Conservation (phyloP, 1,140 invertebrate genomes). For the Glomeris maerens region DNA sequence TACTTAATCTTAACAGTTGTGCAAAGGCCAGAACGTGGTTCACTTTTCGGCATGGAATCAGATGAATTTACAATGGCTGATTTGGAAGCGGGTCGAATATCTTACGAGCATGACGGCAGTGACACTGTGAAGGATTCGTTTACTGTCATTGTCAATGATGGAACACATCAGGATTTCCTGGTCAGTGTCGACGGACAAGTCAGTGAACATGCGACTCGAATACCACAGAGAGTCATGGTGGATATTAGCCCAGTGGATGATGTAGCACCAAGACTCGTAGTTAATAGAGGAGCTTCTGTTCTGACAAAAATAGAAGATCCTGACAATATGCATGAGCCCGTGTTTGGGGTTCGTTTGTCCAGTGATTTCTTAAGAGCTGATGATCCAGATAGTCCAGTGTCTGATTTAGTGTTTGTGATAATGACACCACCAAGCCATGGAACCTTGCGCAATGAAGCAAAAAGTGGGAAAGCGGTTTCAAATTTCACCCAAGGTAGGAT, state of each 20-base stretch:
- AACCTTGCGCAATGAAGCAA: constrained; percentile 23
- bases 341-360: constrained; percentile 24
- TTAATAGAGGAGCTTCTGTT: constrained; percentile 25
- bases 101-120: constrained; percentile 31
- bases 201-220: constrained; percentile 22
- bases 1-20: constrained; percentile 28
- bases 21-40: constrained; percentile 28
- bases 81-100: constrained; percentile 26
- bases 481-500: constrained; percentile 32
- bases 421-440: constrained; percentile 27
- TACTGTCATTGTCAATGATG: constrained; percentile 29
- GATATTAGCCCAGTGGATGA: constrained; percentile 31
- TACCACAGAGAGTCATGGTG: constrained; percentile 27
- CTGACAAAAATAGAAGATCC: constrained; percentile 20
- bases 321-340: neutral
- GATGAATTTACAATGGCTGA: constrained; percentile 29
- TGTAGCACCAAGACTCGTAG: constrained; percentile 24
- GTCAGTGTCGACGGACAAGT: too few relatives aligned
- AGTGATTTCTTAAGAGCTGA: constrained; percentile 24
- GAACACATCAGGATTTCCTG: constrained; percentile 28
- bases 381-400: constrained; percentile 27
- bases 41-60: constrained; percentile 26
- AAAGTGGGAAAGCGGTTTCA: constrained; percentile 21
- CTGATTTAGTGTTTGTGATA: constrained; percentile 24
- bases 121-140: constrained; percentile 28